phyloP scores from a whole-genome alignment of 2,797 vertebrate species.

The Chelidonichthys spinosus region DNA sequence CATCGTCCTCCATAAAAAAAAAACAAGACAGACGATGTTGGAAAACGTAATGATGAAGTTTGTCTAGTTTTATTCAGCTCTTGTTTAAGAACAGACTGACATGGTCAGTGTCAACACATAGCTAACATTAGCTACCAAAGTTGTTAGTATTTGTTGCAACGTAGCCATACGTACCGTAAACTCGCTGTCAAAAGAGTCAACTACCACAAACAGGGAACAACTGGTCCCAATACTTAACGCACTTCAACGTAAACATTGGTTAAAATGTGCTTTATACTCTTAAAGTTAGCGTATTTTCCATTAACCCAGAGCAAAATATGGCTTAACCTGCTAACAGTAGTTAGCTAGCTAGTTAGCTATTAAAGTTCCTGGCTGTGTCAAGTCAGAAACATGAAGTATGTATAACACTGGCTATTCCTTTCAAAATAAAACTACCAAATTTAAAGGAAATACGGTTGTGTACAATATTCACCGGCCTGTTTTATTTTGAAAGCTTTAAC shows the following conservation, averaged over 20 bases:
- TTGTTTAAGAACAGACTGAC: not conserved
- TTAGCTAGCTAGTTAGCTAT: constrained; percentile 65
- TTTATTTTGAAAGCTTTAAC: constrained; percentile 30
- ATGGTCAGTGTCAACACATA: constrained; percentile 26
- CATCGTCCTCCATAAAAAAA: not conserved
- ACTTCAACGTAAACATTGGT: fast-evolving
- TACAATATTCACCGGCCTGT: fast-evolving
- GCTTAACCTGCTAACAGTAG: constrained; percentile 53
- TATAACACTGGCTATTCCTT: fast-evolving
- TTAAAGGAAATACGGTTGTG: fast-evolving
- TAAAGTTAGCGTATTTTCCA: not conserved
- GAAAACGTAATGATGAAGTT: not conserved
- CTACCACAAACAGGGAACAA: fast-evolving
- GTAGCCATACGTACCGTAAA: not conserved
- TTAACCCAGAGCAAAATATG: constrained; percentile 9
- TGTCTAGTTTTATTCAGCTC: not conserved
- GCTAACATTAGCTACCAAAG: constrained; percentile 12
- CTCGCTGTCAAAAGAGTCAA: not conserved
- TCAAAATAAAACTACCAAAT: constrained; percentile 26
- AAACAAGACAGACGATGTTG: no score
- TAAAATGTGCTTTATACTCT: not conserved
- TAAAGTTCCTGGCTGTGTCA: constrained; percentile 59
- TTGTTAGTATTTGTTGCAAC: constrained; percentile 34
- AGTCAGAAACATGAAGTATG: not conserved
- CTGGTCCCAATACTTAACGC: not conserved